Base-by-base conservation (phyloP, 37 sponge, comb jelly and placozoan species). In the Chondrosia reniformis region DNA sequence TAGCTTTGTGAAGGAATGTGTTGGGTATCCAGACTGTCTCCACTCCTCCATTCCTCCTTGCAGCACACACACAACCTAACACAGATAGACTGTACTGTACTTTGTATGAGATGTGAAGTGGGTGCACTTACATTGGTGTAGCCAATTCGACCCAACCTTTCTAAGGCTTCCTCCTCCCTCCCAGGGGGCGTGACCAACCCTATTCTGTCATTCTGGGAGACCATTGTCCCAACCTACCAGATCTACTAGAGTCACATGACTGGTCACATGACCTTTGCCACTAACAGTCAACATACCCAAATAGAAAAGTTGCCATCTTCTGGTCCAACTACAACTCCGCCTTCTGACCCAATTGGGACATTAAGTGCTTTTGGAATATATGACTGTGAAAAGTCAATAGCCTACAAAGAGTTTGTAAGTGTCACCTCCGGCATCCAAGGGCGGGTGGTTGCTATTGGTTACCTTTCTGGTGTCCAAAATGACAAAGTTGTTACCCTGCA, bases 251-350 rank as follows among this genome's bases (percentile, higher is more conserved):
- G 46, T 24, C n/a, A 15, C 52, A 49, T 15, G 15, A 49, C 10
- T 49, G 15, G 52, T 49, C 15, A 15, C 52, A 49, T 15, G 15
- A 49, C 10, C 15, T 19, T 15, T 19, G 52, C 10, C 52, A 49
- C 52, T 19, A 37, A 69, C 72, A 69, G 9, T 10, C 64, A 63
- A 63, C 90, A 77, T 55, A 91, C 93, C 93, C 93, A 92, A 17
- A 94, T 90, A 33, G 88, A 81, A 80, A 94, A 94, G 77, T 94
- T 94, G 17, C 95, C 95, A 82, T 94, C 95, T 55, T 87, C 85
- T 22, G 42, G 79, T 33, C 87, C 83, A 40, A 90, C 77, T n/a
- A 84, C 79, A 32, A 83, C 86, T 57, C 95, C 95, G 19, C 86
- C 86, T 25, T 79, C 85, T 44, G 45, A 63, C 0, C 95, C 95